Evolutionary conservation across 2,113 vertebrate species (phyloP), one percentile per base, ranked within the genome.

Genomic region (Varanus salvator): DNA sequence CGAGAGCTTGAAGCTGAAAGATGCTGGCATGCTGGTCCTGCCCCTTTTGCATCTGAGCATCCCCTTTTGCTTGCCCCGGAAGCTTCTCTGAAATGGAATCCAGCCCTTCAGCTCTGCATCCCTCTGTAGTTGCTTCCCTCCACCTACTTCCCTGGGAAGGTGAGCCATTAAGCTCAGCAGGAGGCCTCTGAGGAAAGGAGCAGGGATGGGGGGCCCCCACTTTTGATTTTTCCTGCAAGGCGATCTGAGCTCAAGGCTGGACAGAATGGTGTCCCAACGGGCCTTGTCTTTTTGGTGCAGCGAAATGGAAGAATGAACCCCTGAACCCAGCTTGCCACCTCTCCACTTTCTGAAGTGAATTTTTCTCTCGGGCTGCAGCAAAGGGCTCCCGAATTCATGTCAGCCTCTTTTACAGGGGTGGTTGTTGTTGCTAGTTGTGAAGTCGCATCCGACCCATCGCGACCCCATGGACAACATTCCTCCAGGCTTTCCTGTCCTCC

Each of bases 341-440:
- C 0, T 2, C 15, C 25, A 5, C 34, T 27, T 1, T 68, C 44
- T 23, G 44, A 60, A 11, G 1, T 8, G 83, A 76, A 2, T 82
- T 88, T 86, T 75, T 19, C 80, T 80, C 15, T 71, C 3, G 2
- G 88, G 75, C 85, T 84, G 87, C 72, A 31, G 68, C 52, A 90
- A 69, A 54, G 3, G 44, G 3, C 4, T 50, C 2, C 60, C 72
- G 87, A n/a, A n/a, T 81, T 87, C 0, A 0, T 78, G 48, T 75
- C 80, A 31, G 0, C 3, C 6, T 84, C 12, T 0, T 5, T 92
- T 91, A 66, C 27, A 87, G 75, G 60, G 23, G 3, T 60, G 38
- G 38, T 44, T 44, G 38, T 44, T 44, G 38, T 44, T 44, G 38
- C 3, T 44, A 44, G 38, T 44, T 3, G 38, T 3, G 3, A 44